Conservation (phyloP, 2,888 invertebrate species). For the Cataglyphis albicans region DNA sequence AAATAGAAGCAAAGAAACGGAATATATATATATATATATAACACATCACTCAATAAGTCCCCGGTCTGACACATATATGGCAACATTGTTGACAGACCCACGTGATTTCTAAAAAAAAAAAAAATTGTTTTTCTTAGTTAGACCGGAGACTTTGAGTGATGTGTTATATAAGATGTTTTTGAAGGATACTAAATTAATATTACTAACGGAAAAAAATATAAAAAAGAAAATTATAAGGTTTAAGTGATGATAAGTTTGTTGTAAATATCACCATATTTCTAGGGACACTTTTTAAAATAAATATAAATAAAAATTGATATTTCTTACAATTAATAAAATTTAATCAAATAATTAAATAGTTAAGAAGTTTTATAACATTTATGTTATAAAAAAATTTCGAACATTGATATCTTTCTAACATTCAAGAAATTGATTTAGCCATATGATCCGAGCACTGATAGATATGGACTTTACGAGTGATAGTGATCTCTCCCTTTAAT, state of each 20-base stretch:
- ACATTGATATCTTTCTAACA: neutral
- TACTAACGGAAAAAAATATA: neutral
- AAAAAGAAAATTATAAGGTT: neutral
- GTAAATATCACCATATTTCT: neutral
- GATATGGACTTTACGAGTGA: conserved; percentile 63
- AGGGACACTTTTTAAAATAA: neutral
- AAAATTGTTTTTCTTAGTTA: too few relatives aligned
- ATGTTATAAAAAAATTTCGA: neutral
- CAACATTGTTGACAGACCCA: too few relatives aligned
- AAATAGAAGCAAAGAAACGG: neutral
- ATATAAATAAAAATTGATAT: neutral
- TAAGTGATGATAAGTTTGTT: neutral
- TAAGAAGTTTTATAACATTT: too few relatives aligned
- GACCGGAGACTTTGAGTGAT: too few relatives aligned
- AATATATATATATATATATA: too few relatives aligned
- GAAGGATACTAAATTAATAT: neutral
- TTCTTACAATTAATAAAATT: neutral
- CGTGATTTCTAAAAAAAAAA: too few relatives aligned
- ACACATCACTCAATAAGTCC: too few relatives aligned
- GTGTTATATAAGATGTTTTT: neutral
- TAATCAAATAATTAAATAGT: too few relatives aligned
- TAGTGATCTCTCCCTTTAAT: conserved; percentile 62
- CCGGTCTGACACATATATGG: too few relatives aligned
- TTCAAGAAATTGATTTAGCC: conserved; percentile 35
- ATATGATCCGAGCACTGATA: conserved; percentile 33